A percentile compares a stretch with the other conserved stretches of the same genome.
phyloP scores from a whole-genome alignment of 2,888 invertebrate species.

The Baccha elongata region DNA sequence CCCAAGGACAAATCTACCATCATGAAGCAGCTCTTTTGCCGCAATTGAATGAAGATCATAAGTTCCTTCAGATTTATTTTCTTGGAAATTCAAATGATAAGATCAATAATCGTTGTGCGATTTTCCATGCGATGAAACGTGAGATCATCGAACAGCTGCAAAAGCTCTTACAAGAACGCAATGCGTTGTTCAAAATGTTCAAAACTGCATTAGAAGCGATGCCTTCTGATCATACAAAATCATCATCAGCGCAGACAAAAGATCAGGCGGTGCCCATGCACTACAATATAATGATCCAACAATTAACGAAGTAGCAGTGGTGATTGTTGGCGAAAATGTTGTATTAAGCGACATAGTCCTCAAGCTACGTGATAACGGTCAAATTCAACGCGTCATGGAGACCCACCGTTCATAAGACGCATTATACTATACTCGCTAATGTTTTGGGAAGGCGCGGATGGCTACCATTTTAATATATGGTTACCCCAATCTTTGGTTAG shows the following conservation, averaged over 20 bases:
- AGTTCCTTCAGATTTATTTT: conserved; percentile 3
- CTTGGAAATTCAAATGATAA: not conserved
- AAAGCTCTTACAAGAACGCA: conserved; percentile 74
- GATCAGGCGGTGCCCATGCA: conserved; percentile 74
- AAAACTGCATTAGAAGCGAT: conserved; percentile 74
- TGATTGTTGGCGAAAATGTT: too few species aligned
- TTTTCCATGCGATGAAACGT: not conserved
- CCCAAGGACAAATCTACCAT: conserved; percentile 9
- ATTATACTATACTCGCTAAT: too few species aligned
- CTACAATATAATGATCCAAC: conserved; percentile 52
- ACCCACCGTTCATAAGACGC: too few species aligned
- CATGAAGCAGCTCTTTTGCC: not conserved
- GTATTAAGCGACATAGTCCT: too few species aligned
- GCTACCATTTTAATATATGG: too few species aligned
- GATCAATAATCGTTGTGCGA: not conserved
- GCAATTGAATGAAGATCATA: not conserved
- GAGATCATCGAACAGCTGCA: conserved; percentile 15
- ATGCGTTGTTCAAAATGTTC: conserved; percentile 76
- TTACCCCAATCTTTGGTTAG: too few species aligned
- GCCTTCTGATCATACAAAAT: conserved; percentile 68
- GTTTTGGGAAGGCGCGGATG: too few species aligned
- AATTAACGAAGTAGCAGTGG: too few species aligned
- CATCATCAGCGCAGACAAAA: conserved; percentile 76
- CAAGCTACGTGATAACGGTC: too few species aligned
- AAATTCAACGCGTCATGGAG: too few species aligned